A percentile compares a stretch with the other conserved stretches of the same genome.
Conservation (phyloP, 2,113 vertebrate species). For the Oceanites oceanicus region DNA sequence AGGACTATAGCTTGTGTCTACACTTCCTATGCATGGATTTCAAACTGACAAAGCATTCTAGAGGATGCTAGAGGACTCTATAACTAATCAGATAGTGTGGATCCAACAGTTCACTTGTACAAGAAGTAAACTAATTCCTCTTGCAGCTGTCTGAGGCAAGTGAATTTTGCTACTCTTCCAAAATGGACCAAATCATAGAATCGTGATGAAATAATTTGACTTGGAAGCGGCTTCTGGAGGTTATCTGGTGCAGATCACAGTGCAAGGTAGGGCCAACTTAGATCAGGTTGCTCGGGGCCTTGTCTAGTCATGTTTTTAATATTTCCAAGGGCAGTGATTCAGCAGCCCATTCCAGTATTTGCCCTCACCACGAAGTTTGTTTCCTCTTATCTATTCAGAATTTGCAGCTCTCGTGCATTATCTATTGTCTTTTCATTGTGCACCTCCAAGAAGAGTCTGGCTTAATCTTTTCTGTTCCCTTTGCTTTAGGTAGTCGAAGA, state of each 20-base stretch:
- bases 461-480: neutral
- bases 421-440: neutral
- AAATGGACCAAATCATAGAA: neutral
- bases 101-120: neutral
- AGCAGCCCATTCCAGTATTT: neutral
- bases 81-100: neutral
- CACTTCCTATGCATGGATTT: neutral
- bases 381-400: neutral
- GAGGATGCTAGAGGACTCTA: neutral
- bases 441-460: neutral
- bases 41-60: neutral
- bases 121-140: neutral
- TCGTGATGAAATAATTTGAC: neutral
- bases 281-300: neutral
- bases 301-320: neutral
- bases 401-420: neutral
- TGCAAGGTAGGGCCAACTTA: neutral
- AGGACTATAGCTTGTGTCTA: neutral
- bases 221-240: neutral
- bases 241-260: neutral
- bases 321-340: neutral
- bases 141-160: neutral
- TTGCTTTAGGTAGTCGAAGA: neutral
- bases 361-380: neutral
- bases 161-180: neutral